phyloP scores from a whole-genome alignment of 2,888 invertebrate genomes.

The Lysandra coridon region DNA sequence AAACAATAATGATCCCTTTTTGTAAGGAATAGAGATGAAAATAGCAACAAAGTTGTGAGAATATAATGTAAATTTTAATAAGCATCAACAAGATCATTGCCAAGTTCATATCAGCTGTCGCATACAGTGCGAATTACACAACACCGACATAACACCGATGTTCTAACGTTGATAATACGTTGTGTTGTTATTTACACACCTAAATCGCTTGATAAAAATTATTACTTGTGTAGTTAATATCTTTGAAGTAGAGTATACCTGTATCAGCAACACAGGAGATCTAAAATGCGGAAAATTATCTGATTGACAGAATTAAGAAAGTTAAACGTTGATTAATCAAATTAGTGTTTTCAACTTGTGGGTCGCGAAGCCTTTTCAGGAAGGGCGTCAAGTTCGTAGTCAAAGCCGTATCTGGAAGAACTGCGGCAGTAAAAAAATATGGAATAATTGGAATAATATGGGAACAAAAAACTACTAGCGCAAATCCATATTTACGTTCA shows the following conservation, averaged over 20 bases:
- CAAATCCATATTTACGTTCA: not conserved
- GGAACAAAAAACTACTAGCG: not conserved
- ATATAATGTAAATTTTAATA: constrained; percentile 3
- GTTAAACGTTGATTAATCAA: not conserved
- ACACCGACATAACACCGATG: not conserved
- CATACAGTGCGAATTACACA: constrained; percentile 21
- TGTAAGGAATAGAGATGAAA: not conserved
- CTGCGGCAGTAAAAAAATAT: not conserved
- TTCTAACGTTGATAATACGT: not conserved
- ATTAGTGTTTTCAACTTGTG: not conserved
- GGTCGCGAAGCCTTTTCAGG: no score
- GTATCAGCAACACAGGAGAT: not conserved
- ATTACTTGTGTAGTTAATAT: not conserved
- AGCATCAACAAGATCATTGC: constrained; percentile 19
- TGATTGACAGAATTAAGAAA: not conserved
- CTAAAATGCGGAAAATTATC: not conserved
- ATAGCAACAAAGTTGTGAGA: not conserved
- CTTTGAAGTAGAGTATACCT: not conserved
- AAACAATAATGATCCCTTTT: constrained; percentile 7
- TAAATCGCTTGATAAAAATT: not conserved
- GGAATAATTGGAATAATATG: not conserved
- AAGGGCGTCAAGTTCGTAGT: no score
- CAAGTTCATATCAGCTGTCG: constrained; percentile 25
- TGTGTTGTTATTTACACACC: not conserved
- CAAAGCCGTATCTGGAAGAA: not conserved